phyloP scores from a whole-genome alignment of 2,888 invertebrate genomes.

The Caenorhabditis zanzibari region DNA sequence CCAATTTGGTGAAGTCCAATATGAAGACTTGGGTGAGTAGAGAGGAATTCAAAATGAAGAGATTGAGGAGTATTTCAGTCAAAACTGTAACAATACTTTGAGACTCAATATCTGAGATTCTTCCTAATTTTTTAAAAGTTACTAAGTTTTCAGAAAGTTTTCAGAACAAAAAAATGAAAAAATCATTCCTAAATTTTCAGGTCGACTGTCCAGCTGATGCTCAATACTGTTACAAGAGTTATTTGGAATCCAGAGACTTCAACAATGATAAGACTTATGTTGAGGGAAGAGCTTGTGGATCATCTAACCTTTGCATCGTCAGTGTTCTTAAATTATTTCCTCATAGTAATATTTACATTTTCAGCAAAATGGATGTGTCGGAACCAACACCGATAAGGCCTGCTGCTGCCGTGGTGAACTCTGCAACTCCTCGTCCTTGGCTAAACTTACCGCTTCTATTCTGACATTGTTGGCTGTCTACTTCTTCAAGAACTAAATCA shows the following conservation, averaged over 20 bases:
- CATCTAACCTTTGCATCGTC: constrained; percentile 69
- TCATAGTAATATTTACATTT: constrained; percentile 2
- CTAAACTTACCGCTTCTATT: constrained; percentile 53
- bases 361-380: constrained; percentile 72
- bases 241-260: constrained; percentile 65
- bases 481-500: constrained; percentile 56
- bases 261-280: constrained; percentile 66
- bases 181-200: constrained; percentile 38
- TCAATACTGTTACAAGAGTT: constrained; percentile 72
- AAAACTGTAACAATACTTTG: no score
- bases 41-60: not conserved
- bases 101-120: no score
- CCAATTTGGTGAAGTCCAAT: constrained; percentile 55
- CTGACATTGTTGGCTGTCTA: constrained; percentile 50
- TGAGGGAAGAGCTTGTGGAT: constrained; percentile 71
- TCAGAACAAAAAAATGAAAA: no score
- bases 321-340: not conserved
- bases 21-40: constrained; percentile 65
- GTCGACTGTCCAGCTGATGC: constrained; percentile 70
- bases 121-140: no score
- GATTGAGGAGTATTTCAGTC: no score
- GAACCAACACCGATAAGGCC: constrained; percentile 66
- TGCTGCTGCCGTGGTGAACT: constrained; percentile 73
- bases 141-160: no score
- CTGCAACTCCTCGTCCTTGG: constrained; percentile 66